Conservation (phyloP, 2,888 invertebrate species). For the Tholera decimalis region DNA sequence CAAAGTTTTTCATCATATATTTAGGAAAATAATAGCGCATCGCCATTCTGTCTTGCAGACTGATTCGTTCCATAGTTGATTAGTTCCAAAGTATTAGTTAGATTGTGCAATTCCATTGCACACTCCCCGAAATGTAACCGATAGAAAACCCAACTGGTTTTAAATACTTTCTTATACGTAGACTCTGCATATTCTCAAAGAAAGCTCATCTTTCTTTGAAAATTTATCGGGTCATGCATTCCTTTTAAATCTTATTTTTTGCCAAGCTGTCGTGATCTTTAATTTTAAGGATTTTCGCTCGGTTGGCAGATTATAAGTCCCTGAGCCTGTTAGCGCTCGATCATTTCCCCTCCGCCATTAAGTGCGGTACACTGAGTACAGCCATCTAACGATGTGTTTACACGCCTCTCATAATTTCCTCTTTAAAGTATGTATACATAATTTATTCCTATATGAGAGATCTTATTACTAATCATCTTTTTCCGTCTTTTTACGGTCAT, state of each 20-base stretch:
- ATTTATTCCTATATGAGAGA: neutral
- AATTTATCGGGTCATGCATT: constrained; percentile 21
- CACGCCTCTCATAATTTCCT: constrained; percentile 7
- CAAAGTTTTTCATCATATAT: neutral
- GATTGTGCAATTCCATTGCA: too few species aligned
- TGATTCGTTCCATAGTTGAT: too few species aligned
- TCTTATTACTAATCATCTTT: neutral
- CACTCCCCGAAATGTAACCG: too few species aligned
- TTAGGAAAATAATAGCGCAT: too few species aligned
- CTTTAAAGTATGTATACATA: neutral
- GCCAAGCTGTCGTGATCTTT: constrained; percentile 22
- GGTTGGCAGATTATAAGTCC: constrained; percentile 33
- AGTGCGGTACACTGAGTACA: constrained; percentile 8
- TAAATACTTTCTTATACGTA: too few species aligned
- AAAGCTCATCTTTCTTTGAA: constrained; percentile 1
- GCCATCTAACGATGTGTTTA: constrained; percentile 40
- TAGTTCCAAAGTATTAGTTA: too few species aligned
- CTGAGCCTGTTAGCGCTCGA: constrained; percentile 41
- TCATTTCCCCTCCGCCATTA: constrained; percentile 38
- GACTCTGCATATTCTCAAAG: constrained; percentile 5
- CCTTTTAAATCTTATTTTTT: constrained; percentile 36
- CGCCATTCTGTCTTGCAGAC: too few species aligned
- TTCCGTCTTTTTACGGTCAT: neutral
- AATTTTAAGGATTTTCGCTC: constrained; percentile 42
- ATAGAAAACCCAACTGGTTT: too few species aligned